Evolutionary conservation across 2,797 vertebrate species (phyloP).

Genomic region (Tokudaia tokunoshimensis): DNA sequence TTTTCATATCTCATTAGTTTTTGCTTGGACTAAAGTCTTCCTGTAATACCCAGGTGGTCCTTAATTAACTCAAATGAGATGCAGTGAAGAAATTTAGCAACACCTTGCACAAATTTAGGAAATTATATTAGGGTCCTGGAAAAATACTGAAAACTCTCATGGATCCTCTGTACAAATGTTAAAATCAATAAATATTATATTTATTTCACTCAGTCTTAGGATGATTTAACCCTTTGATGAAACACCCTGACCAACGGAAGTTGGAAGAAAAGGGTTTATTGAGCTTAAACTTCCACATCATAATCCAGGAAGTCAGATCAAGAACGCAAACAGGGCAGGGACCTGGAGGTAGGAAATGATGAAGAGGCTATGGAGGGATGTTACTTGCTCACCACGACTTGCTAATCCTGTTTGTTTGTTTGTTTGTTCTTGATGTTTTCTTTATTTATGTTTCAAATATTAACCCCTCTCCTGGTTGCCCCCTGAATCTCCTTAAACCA

Average conservation of each 20-base stretch:
- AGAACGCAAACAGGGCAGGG: background rate
- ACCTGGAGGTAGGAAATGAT: background rate
- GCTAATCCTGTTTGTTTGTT: too few species aligned
- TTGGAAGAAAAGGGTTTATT: too few species aligned
- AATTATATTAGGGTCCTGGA: background rate
- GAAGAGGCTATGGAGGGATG: background rate
- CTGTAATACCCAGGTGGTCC: background rate
- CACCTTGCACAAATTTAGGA: background rate
- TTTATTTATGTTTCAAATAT: too few species aligned
- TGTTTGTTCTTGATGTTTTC: too few species aligned
- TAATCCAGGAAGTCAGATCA: background rate
- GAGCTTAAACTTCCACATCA: background rate
- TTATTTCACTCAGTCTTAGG: background rate
- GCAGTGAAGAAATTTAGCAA: background rate
- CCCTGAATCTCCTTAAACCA: too few species aligned
- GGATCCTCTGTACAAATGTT: background rate
- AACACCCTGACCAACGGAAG: background rate
- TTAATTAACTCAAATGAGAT: conserved; percentile 18
- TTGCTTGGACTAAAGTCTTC: background rate
- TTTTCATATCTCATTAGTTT: background rate
- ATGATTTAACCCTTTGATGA: background rate
- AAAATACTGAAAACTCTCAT: background rate
- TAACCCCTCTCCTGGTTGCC: too few species aligned
- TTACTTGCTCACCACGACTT: background rate
- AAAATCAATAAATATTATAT: background rate